These are phyloP conservation scores for Acanthurus tractus DNA, from an alignment of 2,797 vertebrate genomes.

Conservation along the genomic window DNA sequence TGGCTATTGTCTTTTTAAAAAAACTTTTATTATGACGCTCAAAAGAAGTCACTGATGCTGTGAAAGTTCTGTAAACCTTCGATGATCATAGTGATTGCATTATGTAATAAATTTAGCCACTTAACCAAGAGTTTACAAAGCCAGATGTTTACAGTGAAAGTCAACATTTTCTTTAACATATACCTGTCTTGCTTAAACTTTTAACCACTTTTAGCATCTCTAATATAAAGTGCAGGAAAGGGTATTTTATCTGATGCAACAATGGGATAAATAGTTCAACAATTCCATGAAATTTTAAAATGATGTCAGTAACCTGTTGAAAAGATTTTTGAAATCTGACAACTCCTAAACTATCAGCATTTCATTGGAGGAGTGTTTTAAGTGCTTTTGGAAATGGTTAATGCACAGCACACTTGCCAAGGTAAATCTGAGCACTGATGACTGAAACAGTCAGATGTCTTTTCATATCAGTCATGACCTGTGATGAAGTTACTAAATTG, in stretches of 20 bases:
- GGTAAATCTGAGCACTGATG: constrained; percentile 64
- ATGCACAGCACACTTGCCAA: constrained; percentile 53
- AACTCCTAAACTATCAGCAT: constrained; percentile 40
- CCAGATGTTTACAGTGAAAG: not conserved
- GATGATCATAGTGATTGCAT: not conserved
- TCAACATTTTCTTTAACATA: not conserved
- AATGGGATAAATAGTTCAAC: no score
- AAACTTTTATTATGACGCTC: not conserved
- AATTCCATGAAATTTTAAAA: constrained; percentile 25
- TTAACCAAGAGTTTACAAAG: no score
- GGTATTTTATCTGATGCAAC: not conserved
- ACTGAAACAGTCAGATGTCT: constrained; percentile 62
- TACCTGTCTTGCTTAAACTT: not conserved
- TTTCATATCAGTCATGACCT: constrained; percentile 46
- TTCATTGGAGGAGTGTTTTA: constrained; percentile 46
- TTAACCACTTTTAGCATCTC: constrained; percentile 1
- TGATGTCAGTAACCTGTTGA: constrained; percentile 48
- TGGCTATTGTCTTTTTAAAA: not conserved
- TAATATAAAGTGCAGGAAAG: not conserved
- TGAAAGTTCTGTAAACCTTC: not conserved
- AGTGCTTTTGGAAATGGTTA: constrained; percentile 55
- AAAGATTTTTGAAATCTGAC: constrained; percentile 58
- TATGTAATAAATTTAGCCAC: not conserved
- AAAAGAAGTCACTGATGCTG: not conserved
- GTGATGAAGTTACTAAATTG: constrained; percentile 56